phyloP scores from a whole-genome alignment of 2,113 vertebrate species.

The Phaethornis superciliosus region DNA sequence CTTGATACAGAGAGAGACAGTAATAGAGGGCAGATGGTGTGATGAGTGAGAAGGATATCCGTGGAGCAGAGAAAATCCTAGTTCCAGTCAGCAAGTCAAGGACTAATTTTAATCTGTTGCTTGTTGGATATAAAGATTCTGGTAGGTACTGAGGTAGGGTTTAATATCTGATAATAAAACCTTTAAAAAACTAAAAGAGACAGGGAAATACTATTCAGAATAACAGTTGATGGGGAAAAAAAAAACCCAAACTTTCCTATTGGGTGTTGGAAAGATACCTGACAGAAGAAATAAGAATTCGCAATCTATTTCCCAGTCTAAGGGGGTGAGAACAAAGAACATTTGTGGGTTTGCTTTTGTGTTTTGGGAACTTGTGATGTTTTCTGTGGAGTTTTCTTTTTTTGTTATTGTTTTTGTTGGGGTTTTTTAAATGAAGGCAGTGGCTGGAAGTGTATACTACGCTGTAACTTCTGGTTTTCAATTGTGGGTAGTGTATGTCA shows the following conservation, averaged over 20 bases:
- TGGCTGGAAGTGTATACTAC: background rate
- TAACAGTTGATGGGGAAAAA: background rate
- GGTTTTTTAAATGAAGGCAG: background rate
- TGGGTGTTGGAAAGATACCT: background rate
- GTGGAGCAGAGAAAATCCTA: background rate
- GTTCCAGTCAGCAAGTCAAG: background rate
- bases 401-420: background rate
- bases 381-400: background rate
- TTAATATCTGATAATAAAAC: background rate
- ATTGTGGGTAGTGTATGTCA: background rate
- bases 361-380: background rate
- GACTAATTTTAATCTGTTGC: background rate
- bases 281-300: background rate
- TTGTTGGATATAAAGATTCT: background rate
- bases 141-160: background rate
- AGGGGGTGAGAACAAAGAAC: background rate
- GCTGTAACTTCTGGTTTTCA: background rate
- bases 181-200: background rate
- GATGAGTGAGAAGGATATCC: background rate
- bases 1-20: background rate
- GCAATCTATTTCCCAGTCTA: background rate
- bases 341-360: background rate
- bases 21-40: background rate
- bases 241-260: background rate
- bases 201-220: background rate